A percentile compares a stretch with the other conserved stretches of the same genome.
These are phyloP conservation scores for Hypocryptadius cinnamomeus DNA, from an alignment of 2,113 vertebrate species.

Conservation along the genomic window DNA sequence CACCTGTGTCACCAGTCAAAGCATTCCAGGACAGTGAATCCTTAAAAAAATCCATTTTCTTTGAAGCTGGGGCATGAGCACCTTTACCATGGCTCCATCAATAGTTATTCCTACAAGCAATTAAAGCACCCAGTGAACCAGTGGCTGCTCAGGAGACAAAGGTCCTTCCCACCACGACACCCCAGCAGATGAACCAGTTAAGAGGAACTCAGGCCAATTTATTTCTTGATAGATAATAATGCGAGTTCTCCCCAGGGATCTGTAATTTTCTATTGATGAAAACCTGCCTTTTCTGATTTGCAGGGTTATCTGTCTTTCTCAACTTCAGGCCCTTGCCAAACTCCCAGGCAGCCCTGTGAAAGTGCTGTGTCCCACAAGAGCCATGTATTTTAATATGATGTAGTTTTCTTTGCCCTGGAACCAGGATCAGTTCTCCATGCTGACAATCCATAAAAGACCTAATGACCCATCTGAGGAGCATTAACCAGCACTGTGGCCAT, in stretches of 20 bases:
- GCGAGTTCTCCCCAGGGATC: slow-evolving; percentile 45
- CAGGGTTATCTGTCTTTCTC: slow-evolving; percentile 43
- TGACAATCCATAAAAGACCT: slow-evolving; percentile 43
- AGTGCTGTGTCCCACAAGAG: slow-evolving; percentile 34
- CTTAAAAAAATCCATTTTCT: background rate
- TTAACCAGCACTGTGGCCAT: background rate
- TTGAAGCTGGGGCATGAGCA: background rate
- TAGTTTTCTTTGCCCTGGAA: slow-evolving; percentile 38
- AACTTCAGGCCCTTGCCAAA: slow-evolving; percentile 45
- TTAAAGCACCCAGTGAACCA: slow-evolving; percentile 17
- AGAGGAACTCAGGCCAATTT: slow-evolving; percentile 46
- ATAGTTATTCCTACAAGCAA: background rate
- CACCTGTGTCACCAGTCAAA: background rate
- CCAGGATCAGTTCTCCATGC: slow-evolving; percentile 12
- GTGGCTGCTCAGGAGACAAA: background rate
- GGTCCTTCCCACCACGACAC: background rate
- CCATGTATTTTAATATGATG: slow-evolving; percentile 48
- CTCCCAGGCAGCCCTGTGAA: slow-evolving; percentile 17
- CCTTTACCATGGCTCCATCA: background rate
- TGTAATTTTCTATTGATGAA: slow-evolving; percentile 66
- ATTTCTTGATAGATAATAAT: slow-evolving; percentile 62
- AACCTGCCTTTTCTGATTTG: slow-evolving; percentile 59
- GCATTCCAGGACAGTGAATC: background rate
- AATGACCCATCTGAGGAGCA: slow-evolving; percentile 49
- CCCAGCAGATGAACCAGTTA: slow-evolving; percentile 4